Evolutionary conservation across 2,113 vertebrate genomes (phyloP), one percentile per base, ranked within the genome.

Genomic region (Dicrurus megarhynchus): DNA sequence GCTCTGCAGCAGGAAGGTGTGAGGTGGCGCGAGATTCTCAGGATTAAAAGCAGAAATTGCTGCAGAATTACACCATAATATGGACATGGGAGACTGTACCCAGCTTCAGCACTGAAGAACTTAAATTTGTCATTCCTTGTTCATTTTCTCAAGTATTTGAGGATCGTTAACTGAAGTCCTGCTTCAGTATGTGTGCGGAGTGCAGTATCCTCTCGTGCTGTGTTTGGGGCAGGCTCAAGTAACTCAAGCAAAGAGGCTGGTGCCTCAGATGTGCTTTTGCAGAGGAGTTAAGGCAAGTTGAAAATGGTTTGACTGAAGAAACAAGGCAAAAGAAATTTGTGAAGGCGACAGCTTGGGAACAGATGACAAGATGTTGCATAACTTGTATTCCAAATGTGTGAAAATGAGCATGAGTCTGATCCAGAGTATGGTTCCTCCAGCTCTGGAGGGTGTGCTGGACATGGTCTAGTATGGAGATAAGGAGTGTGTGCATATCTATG

Each of bases 371-470:
- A 28, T 35, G 56, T 67, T 95, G 77, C 37, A 14, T 65, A 60
- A 39, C 53, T 7, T 0, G 0, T 82, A 46, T 70, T 41, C 26
- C 42, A 87, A 27, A 61, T 0, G 0, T 73, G 49, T 67, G 42
- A 83, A 76, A 79, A 85, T 37, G 20, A 75, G 35, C 2, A 0
- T 57, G n/a, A 50, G 27, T 47, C 32, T 84, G 52, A 39, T 64
- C 1, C 10, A 10, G 10, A 13, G 10, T 28, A 19, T 26, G 49
- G 27, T 60, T 70, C 24, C 7, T 70, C 13, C 23, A 19, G 64
- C 3, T 3, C 44, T 35, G 57, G 87, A 95, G 61, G 9, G n/a
- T 39, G 33, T 46, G 47, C 64, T 53, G 39, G 63, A 21, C 16
- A 0, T 16, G 35, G 14, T 21, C 46, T 69, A 70, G 16, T 28